Base-by-base conservation (phyloP, 2,113 vertebrate genomes). In the Varanus komodoensis region DNA sequence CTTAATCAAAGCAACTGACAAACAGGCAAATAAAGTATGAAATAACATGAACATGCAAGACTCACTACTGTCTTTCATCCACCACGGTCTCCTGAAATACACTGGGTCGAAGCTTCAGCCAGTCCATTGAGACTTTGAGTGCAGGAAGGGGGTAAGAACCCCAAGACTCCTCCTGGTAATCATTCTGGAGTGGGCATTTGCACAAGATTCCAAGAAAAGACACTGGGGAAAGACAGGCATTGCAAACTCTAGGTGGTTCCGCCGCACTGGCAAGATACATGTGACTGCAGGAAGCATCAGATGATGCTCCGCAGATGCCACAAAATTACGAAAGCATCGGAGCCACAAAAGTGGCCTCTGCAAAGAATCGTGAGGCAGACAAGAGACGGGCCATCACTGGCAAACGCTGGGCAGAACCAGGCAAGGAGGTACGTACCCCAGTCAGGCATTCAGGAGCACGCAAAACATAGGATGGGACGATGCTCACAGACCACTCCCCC, bases 41-140 rank as follows among this genome's bases (percentile, higher is more conserved):
- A 74, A 68, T 68, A 85, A 67, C 48, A 68, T 14, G 61, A 34
- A 84, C 86, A 82, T 38, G 77, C 57, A 96, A 96, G 44, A 97
- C 99, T 97, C 96, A 99, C 99, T 99, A 97, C 95, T 98, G 98
- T 93, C 98, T 97, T 95, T 99, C 97, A 95, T 99, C 98, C 8
- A 99, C 97, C 0, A 98, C 97, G 0, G 97, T 95, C 91, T 99
- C 99, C 69, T 98, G 98, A 94, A 99, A 99, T 91, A 99, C 96
- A 87, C 97, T 97, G 90, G 99, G 98, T 87, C 98, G 97, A 92
- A 99, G 98, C 71, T 97, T 98, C 93, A 99, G 97, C 99, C 99
- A 99, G 94, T 99, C 99, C 97, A 99, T 97, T 8, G 99, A 99
- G 88, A 99, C 98, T 95, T 99, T 99, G 95, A 99, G 98, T 88